Evolutionary conservation across 2,888 invertebrate genomes (phyloP), one percentile per base, ranked within the genome.

Genomic region (Candidula unifasciata): DNA sequence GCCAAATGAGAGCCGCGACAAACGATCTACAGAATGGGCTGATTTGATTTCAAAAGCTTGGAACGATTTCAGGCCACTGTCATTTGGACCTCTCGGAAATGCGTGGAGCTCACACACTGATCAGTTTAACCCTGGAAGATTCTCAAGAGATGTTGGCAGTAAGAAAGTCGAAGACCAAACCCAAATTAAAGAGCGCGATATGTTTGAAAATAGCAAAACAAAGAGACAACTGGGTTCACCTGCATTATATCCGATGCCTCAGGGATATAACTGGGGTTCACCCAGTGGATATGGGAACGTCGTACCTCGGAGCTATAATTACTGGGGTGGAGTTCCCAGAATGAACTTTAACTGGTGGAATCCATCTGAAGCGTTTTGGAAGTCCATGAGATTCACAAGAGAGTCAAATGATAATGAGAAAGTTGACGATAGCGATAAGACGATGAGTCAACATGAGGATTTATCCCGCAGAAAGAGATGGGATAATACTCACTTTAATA

Each of bases 121-220:
- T 52, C 52, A n/a, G 57, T 30, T 44, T 44, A 80, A 71, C 35
- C 13, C 21, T 33, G 54, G 54, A 57, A 69, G 80, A 80, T 71
- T 35, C 57, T 6, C 35, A 35, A 69, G 80, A n/a, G 54, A 69
- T 24, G 33, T 33, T 30, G 69, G 30, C 33, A 30, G 44, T 37
- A n/a, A 80, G 21, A n/a, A 13, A 2, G 33, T 24, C 35, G 6
- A n/a, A 3, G 71, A 24, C 8, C 10, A 1, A 30, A 80, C 27
- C 6, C 30, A 10, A 24, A 44, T 30, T 44, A 10, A 71, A 21
- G 30, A 79, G 27, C 66, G 52, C 0, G 66, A 79, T 2, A 30
- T 44, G 6, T 66, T 21, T 24, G 79, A 66, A 27, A 18, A 16
- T 24, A 64, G 8, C 13, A 79, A 66, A 79, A 6, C 44, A 21